These are phyloP conservation scores for Ascidia mentula DNA, from an alignment of 23 tunicate species.

Conservation along the genomic window DNA sequence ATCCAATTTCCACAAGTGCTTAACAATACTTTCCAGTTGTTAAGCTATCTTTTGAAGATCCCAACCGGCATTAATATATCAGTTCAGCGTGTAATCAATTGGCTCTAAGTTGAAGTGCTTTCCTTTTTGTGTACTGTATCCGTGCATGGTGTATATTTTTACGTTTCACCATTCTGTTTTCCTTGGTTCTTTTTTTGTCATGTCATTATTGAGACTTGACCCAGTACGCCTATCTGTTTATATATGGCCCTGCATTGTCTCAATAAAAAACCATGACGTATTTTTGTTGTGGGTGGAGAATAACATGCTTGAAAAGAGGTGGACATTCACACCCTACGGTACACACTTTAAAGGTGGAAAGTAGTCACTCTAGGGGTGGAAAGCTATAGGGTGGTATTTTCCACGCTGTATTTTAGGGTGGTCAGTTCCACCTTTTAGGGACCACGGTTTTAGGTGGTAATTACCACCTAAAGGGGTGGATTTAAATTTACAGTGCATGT, in stretches of 20 bases:
- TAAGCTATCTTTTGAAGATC: not conserved
- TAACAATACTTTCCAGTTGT: not conserved
- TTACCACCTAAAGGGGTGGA: slow-evolving; percentile 6
- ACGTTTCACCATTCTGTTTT: too few species aligned
- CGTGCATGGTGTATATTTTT: too few species aligned
- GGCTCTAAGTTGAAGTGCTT: not conserved
- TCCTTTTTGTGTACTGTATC: too few species aligned
- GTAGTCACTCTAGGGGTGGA: slow-evolving; percentile 4
- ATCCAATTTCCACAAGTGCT: not conserved
- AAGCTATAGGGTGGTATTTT: slow-evolving; percentile 2
- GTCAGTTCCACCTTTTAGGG: slow-evolving; percentile 8
- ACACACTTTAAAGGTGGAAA: not conserved
- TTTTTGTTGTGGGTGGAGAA: not conserved
- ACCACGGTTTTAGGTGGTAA: slow-evolving; percentile 13
- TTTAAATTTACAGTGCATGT: slow-evolving; percentile 7
- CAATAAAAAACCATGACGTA: not conserved
- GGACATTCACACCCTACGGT: not conserved
- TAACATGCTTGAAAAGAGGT: not conserved
- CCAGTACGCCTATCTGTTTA: not conserved
- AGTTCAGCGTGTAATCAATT: not conserved
- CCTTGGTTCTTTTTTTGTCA: not conserved
- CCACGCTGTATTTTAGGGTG: slow-evolving; percentile 12
- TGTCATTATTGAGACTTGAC: not conserved
- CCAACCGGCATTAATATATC: not conserved
- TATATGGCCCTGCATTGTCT: not conserved